Evolutionary conservation across 2,888 invertebrate genomes (phyloP), one percentile per base, ranked within the genome.

Genomic region (Atrina japonica): DNA sequence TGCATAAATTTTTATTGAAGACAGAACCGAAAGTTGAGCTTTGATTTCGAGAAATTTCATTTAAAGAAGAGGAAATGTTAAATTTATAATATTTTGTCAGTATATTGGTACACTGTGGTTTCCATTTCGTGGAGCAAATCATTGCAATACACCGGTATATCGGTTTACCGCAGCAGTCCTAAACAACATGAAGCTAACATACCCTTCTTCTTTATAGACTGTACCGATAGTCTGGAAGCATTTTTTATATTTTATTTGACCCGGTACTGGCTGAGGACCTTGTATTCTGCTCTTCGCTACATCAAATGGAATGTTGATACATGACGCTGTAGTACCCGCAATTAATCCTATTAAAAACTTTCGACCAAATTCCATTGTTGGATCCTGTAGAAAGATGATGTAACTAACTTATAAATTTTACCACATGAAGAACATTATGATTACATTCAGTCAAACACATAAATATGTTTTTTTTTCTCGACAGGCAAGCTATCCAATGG

Each of bases 281-380:
- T 98, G 98, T 81, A 98, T 98, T 64, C 98, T 93, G 81, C 96
- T 97, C 91, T 98, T 98, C 27, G 96, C 98, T 30, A 98, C 98
- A 89, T 98, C 98, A 90, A 97, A 97, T 6, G 98, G 98, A 91
- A 97, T 97, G 91, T 98, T 98, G 55, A 95, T 92, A 80, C 95
- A 94, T 5, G 97, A 97, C 9, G 95, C 97, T 41, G 97, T 90
- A 0, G 95, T 95, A 2, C 97, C 98, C 14, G 97, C 96, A 11
- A 93, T 92, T 86, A 98, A 96, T 45, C 97, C 97, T 81, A 97
- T 95, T 0, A 93, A 91, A 45, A 96, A 89, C 41, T 90, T 85
- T n/a, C 88, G 77, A 21, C 82, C 23, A 40, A 91, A 78, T 29
- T 91, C 90, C 52, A 83, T 29, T 5, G 74, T 75, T 16, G 86